Base-by-base conservation (phyloP, 2,888 invertebrate genomes). In the Drosophila nigritarsus region DNA sequence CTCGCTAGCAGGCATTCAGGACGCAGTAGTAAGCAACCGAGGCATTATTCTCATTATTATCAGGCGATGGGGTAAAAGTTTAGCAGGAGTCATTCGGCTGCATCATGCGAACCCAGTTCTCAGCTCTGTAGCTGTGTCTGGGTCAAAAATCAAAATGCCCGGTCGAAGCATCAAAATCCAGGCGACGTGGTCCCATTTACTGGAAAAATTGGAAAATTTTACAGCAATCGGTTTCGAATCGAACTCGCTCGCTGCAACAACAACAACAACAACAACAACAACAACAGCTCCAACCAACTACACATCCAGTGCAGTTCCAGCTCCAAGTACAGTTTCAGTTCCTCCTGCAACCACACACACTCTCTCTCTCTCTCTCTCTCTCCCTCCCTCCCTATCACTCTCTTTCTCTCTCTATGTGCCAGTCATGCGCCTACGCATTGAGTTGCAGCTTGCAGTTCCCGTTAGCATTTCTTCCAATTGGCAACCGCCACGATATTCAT, bases 1-100 rank as follows among this genome's bases (percentile, higher is more conserved):
- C 29, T 29, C 42, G 58, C 50, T 51, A 90, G 45, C 90, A 85
- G 85, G 85, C 60, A 71, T 30, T 42, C 85, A 85, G 65, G 36
- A 82, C 65, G 48, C 36, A 20, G 8, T 54, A 79, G 82, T 27
- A 63, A 32, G 78, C 58, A 13, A n/a, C 56, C 36, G 20, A 45
- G 27, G 27, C 36, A 49, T n/a, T 29, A 49, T 32, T 30, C 55
- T 13, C 18, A 58, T 7, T 38, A 51, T 24, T 20, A 29, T 27
- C 27, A 56, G 59, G 20, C 40, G 29, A 59, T 48, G 27, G 20
- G 50, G 56, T 24, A 34, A n/a, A 20, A 30, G 51, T 24, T 20
- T 36, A n/a, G 27, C 30, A 56, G 56, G 40, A 56, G 29, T 56
- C 40, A 36, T 18, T 67, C 70, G 40, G 58, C 15, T 49, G 36